Evolutionary conservation across 2,797 vertebrate genomes (phyloP), one percentile per base, ranked within the genome.

Genomic region (Mareca strepera): DNA sequence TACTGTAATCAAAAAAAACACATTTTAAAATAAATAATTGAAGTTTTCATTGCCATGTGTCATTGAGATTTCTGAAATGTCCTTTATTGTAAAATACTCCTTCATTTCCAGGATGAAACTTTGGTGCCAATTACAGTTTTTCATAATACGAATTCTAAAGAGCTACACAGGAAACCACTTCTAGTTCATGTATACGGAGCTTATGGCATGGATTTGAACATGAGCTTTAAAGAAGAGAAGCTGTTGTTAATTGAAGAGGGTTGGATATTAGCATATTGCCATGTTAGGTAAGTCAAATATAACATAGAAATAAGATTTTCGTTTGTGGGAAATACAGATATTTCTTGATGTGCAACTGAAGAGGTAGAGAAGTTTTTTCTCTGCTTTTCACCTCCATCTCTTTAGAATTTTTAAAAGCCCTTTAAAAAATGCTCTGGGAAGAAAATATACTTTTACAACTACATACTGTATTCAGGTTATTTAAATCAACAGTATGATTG

Each of bases 261-360:
- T 53, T 99, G 99, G 99, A 98, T 98, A 95, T 98, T 99, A 96
- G 99, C 99, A 56, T 99, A 98, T 96, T 99, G 99, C 97, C 99
- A 99, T 46, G 98, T 99, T 96, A 98, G 99, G 99, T 99, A 93
- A 97, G 97, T 94, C 50, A 81, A 73, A 85, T 75, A 92, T 6
- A 74, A 92, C 86, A 84, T 12, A 11, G 44, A 88, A 90, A 73
- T 67, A 86, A 59, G 67, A 74, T 78, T 80, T 88, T 83, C 31
- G 41, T 93, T 70, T 86, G 12, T 17, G 48, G 60, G 60, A 70
- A 68, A 73, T 33, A 63, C 14, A 73, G 59, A 3, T 88, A 77
- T 50, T 87, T 89, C 23, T 92, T 86, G n/a, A 50, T 21, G n/a
- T 8, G 20, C 31, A 90, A 12, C 53, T 73, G 28, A 76, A 86